Percentiles rank a stretch among this genome's conserved stretches.
Conservation (phyloP, 2,113 vertebrate species). For the Anthoscopus minutus region DNA sequence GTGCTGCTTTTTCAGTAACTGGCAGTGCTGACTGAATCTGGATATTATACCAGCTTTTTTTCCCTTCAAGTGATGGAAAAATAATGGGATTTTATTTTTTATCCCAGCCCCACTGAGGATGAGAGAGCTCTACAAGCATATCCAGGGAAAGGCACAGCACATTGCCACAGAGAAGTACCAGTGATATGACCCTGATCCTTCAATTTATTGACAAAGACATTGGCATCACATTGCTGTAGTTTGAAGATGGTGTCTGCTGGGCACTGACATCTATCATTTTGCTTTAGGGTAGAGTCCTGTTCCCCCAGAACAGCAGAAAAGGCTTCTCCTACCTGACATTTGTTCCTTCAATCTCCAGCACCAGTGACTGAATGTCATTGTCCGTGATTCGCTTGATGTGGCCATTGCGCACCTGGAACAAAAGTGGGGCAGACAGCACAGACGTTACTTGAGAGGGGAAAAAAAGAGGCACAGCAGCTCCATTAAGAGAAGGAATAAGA, state of each 20-base stretch:
- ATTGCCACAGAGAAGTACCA: not conserved
- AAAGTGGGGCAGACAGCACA: not conserved
- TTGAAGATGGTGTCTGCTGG: not conserved
- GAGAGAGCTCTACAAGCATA: not conserved
- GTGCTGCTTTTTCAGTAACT: not conserved
- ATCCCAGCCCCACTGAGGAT: not conserved
- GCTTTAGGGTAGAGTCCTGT: not conserved
- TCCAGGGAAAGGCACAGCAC: not conserved
- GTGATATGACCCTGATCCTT: not conserved
- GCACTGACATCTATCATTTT: not conserved
- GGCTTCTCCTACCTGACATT: slow-evolving; percentile 84
- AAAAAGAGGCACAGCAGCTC: not conserved
- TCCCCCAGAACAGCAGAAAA: not conserved
- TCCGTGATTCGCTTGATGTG: slow-evolving; percentile 94
- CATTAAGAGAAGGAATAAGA: not conserved
- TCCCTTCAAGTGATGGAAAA: not conserved
- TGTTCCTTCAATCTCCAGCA: slow-evolving; percentile 90
- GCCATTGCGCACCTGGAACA: slow-evolving; percentile 86
- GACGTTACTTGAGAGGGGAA: not conserved
- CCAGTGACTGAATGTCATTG: slow-evolving; percentile 92
- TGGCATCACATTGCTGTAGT: not conserved
- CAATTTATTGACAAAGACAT: not conserved
- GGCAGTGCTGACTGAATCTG: not conserved
- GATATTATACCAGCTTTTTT: not conserved
- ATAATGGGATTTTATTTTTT: not conserved